Evolutionary conservation across 1,140 invertebrate species (phyloP).

Genomic region (silkworm (Bombyx mori)): ASM3026992v2 NC_085124.1:6641001-6641500

Average conservation of each 20-base stretch:
- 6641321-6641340: constrained; percentile 19
- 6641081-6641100: constrained; percentile 12
- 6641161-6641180: constrained; percentile 13
- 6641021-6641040: constrained; percentile 16
- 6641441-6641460: constrained; percentile 21
- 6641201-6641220: constrained; percentile 17
- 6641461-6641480: constrained; percentile 3
- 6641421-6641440: constrained; percentile 31
- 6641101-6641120: constrained; percentile 16
- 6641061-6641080: constrained; percentile 14
- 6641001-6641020: constrained; percentile 52
- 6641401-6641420: constrained; percentile 35
- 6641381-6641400: constrained; percentile 35
- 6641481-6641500: too few relatives aligned
- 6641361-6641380: constrained; percentile 34
- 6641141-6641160: constrained; percentile 13
- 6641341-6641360: constrained; percentile 18
- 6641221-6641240: constrained; percentile 29
- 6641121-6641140: constrained; percentile 17
- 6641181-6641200: constrained; percentile 14
- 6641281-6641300: constrained; percentile 2
- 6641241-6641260: constrained; percentile 22
- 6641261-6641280: constrained; percentile 15
- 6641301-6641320: constrained; percentile 14
- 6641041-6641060: constrained; percentile 3